phyloP scores from a whole-genome alignment of 2,888 invertebrate species.

The Pachydiplax longipennis region DNA sequence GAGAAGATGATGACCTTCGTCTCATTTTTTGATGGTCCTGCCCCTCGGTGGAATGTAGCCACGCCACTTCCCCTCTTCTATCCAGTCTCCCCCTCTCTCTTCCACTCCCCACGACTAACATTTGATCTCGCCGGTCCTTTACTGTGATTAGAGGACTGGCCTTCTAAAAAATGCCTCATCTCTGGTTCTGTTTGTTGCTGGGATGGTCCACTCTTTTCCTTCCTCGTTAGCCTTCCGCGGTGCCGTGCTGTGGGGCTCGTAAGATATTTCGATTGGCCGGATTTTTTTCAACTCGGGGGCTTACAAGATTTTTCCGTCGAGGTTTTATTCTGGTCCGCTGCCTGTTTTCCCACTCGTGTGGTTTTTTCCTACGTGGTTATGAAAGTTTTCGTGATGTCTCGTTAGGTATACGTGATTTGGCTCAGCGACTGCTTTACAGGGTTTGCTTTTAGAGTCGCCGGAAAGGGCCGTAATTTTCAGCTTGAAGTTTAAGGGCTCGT shows the following conservation, averaged over 20 bases:
- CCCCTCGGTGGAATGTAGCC: constrained; percentile 36
- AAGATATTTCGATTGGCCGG: neutral
- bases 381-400: neutral
- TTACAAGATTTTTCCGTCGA: neutral
- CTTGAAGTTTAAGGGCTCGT: no score
- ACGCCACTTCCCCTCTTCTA: neutral
- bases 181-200: neutral
- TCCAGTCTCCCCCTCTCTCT: neutral
- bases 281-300: neutral
- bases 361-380: neutral
- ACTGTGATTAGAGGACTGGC: constrained; percentile 19
- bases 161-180: neutral
- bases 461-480: no score
- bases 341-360: neutral
- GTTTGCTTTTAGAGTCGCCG: no score
- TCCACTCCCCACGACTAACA: neutral
- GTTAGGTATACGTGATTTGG: neutral
- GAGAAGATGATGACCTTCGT: constrained; percentile 34
- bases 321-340: neutral
- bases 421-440: no score
- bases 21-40: constrained; percentile 33
- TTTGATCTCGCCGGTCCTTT: constrained; percentile 14
- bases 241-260: neutral
- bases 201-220: neutral
- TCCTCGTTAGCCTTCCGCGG: constrained; percentile 7